These are phyloP conservation scores for Bilobella aurantiaca DNA, from an alignment of 1,140 invertebrate genomes.

Conservation along the genomic window DNA sequence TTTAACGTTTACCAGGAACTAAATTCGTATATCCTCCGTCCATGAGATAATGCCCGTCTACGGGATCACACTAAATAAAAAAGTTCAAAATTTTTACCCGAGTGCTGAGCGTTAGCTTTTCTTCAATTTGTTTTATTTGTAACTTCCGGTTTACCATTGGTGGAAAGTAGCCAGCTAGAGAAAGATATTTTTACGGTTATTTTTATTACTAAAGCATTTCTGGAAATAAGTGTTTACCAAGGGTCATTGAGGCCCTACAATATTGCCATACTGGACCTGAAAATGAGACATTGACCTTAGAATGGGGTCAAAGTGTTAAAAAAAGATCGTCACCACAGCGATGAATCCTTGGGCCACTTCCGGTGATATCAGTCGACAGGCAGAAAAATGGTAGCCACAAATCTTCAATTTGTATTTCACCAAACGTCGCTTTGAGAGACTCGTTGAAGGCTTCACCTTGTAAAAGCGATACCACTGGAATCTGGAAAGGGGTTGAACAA, in stretches of 20 bases:
- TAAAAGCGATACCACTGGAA: constrained; percentile 3
- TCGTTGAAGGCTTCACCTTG: constrained; percentile 14
- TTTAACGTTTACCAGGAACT: constrained; percentile 67
- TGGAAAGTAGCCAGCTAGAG: not conserved
- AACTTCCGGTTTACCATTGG: constrained; percentile 4
- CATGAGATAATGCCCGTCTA: constrained; percentile 84
- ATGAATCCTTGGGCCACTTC: constrained; percentile 10
- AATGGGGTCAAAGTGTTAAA: not conserved
- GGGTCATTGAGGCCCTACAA: constrained; percentile 23
- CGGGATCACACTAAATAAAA: constrained; percentile 54
- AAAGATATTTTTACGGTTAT: not conserved
- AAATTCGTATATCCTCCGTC: constrained; percentile 98
- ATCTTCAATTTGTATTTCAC: constrained; percentile 26
- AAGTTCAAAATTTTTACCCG: not conserved
- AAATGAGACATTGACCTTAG: not conserved
- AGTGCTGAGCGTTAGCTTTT: not conserved
- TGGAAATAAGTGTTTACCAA: not conserved
- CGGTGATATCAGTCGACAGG: constrained; percentile 19
- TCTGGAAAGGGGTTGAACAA: not conserved
- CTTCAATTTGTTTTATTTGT: not conserved
- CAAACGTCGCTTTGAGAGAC: constrained; percentile 7
- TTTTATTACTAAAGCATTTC: not conserved
- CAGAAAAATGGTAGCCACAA: constrained; percentile 22
- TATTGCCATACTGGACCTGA: constrained; percentile 7
- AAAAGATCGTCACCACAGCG: constrained; percentile 5